These are phyloP conservation scores for Otocyon megalotis DNA, from an alignment of 2,113 vertebrate species.

Conservation along the genomic window DNA sequence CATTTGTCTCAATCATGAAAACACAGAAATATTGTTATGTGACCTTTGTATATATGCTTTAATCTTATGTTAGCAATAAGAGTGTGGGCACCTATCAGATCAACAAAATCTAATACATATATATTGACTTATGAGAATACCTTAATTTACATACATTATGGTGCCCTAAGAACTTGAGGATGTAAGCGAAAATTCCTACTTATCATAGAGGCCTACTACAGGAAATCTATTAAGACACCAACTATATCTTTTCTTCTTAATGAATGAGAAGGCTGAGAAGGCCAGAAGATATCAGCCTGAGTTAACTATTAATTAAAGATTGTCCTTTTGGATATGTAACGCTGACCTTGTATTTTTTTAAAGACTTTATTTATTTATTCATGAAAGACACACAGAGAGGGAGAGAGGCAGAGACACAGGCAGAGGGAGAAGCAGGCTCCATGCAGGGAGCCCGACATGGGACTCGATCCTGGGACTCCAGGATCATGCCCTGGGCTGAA, in stretches of 20 bases:
- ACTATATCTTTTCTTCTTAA: neutral
- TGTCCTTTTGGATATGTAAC: neutral
- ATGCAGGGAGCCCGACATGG: too few species aligned
- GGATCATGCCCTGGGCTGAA: too few species aligned
- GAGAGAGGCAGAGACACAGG: too few species aligned
- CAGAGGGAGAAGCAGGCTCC: too few species aligned
- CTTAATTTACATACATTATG: neutral
- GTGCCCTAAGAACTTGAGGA: neutral
- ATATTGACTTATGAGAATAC: neutral
- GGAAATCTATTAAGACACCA: neutral
- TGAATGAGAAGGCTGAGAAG: neutral
- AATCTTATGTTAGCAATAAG: neutral
- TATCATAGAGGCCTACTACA: neutral
- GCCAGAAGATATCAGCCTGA: neutral
- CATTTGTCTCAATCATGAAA: neutral
- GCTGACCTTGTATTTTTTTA: neutral
- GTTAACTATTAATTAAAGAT: conserved; percentile 18
- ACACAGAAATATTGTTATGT: neutral
- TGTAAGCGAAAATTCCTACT: neutral
- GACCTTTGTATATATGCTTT: neutral
- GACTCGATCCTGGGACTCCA: too few species aligned
- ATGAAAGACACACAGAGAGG: too few species aligned
- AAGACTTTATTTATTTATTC: too few species aligned
- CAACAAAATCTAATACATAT: neutral
- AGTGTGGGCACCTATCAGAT: neutral